phyloP scores from a whole-genome alignment of 2,888 invertebrate species.

The Melinopterus prodromus region DNA sequence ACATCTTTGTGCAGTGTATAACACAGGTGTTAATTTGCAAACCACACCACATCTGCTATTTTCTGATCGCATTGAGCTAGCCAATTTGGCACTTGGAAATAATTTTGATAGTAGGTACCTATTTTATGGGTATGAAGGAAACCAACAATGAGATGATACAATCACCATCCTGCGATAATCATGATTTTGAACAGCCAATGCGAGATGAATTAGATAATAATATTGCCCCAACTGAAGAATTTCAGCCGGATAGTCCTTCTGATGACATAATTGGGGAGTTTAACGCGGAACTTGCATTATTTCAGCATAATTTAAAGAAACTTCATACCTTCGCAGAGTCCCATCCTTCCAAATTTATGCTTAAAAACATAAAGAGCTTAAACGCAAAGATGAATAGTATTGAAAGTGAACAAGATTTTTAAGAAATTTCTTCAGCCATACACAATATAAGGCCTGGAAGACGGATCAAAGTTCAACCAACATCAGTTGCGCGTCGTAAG shows the following conservation, averaged over 20 bases:
- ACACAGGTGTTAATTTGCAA: neutral
- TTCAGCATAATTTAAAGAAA: neutral
- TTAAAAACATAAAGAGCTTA: neutral
- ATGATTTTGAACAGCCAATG: conserved; percentile 4
- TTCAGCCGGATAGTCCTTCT: neutral
- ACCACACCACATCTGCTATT: neutral
- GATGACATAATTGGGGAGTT: neutral
- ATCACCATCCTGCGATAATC: neutral
- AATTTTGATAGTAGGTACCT: neutral
- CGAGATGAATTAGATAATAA: neutral
- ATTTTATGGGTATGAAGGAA: neutral
- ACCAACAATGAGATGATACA: conserved; percentile 4
- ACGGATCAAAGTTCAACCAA: neutral
- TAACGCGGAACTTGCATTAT: neutral
- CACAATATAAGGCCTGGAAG: neutral
- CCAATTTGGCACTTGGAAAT: neutral
- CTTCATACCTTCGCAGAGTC: neutral
- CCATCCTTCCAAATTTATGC: conserved; percentile 4
- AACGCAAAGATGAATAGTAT: neutral
- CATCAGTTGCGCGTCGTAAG: conserved; percentile 4
- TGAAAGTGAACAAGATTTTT: conserved; percentile 4
- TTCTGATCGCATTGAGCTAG: neutral
- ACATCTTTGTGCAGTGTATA: neutral
- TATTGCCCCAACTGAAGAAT: neutral
- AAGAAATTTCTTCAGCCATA: neutral